Evolutionary conservation across 2,888 invertebrate genomes (phyloP).

Genomic region (Volucella inflata): DNA sequence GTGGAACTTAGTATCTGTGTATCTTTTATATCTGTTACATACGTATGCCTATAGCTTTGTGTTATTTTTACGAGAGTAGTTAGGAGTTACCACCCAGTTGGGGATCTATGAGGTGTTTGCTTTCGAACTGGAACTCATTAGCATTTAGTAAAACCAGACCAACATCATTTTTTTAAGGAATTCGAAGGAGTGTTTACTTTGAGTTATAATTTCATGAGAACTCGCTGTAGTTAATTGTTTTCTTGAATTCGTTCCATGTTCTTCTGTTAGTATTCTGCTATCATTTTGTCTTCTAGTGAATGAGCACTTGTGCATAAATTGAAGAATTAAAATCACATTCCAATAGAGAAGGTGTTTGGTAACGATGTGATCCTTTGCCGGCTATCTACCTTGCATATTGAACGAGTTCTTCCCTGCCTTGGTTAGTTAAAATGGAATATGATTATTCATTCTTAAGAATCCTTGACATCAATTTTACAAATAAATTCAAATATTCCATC

Average conservation of each 20-base stretch:
- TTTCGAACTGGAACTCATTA: background rate
- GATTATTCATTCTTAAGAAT: too few relatives aligned
- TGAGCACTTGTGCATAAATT: too few relatives aligned
- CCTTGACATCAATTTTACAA: too few relatives aligned
- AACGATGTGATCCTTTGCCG: too few relatives aligned
- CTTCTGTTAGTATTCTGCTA: background rate
- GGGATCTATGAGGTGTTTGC: background rate
- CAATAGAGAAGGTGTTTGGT: too few relatives aligned
- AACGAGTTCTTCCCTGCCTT: too few relatives aligned
- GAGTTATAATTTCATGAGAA: slow-evolving; percentile 1
- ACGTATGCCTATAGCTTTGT: background rate
- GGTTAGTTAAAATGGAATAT: too few relatives aligned
- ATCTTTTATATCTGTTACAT: background rate
- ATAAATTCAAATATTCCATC: too few relatives aligned
- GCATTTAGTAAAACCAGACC: background rate
- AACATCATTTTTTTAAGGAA: background rate
- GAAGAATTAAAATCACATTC: too few relatives aligned
- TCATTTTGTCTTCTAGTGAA: too few relatives aligned
- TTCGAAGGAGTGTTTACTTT: slow-evolving; percentile 1
- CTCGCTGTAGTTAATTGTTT: background rate
- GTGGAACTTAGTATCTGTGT: background rate
- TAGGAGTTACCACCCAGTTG: background rate
- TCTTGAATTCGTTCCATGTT: background rate
- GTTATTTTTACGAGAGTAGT: background rate
- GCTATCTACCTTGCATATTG: too few relatives aligned